A percentile compares a stretch with the other conserved stretches of the same genome.
Evolutionary conservation across 2,113 vertebrate genomes (phyloP).

Genomic region (Scalopus aquaticus): DNA sequence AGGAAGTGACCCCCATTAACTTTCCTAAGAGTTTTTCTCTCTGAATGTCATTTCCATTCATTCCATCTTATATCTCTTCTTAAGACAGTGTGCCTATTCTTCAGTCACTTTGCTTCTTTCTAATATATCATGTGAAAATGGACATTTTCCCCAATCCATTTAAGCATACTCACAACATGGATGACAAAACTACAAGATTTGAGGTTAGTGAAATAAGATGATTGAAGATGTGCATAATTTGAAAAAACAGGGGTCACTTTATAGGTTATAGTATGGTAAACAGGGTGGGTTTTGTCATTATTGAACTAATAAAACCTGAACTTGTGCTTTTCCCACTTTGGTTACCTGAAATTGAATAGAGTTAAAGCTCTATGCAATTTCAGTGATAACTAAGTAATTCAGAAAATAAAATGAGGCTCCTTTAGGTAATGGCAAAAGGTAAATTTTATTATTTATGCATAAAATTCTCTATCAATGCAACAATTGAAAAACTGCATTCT

Average conservation of each 20-base stretch:
- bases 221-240: slow-evolving; percentile 47
- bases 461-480: not conserved
- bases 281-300: slow-evolving; percentile 20
- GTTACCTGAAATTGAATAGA: slow-evolving; percentile 64
- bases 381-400: slow-evolving; percentile 34
- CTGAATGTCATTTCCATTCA: slow-evolving; percentile 71
- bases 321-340: not conserved
- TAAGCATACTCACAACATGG: slow-evolving; percentile 46
- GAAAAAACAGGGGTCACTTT: not conserved
- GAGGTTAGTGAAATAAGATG: slow-evolving; percentile 17
- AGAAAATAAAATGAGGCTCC: slow-evolving; percentile 23
- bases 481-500: not conserved
- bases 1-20: slow-evolving; percentile 10
- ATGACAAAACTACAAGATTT: slow-evolving; percentile 53
- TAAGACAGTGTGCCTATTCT: not conserved
- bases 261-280: not conserved
- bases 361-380: not conserved
- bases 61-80: slow-evolving; percentile 31
- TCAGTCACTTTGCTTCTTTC: slow-evolving; percentile 30
- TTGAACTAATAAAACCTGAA: slow-evolving; percentile 7
- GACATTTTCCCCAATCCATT: slow-evolving; percentile 60
- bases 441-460: not conserved
- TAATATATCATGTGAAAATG: not conserved
- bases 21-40: slow-evolving; percentile 56
- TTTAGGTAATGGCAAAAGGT: not conserved